Percentiles rank a stretch among this genome's conserved stretches.
Conservation (phyloP, 2,797 vertebrate genomes). For the Lepilemur septentrionalis region DNA sequence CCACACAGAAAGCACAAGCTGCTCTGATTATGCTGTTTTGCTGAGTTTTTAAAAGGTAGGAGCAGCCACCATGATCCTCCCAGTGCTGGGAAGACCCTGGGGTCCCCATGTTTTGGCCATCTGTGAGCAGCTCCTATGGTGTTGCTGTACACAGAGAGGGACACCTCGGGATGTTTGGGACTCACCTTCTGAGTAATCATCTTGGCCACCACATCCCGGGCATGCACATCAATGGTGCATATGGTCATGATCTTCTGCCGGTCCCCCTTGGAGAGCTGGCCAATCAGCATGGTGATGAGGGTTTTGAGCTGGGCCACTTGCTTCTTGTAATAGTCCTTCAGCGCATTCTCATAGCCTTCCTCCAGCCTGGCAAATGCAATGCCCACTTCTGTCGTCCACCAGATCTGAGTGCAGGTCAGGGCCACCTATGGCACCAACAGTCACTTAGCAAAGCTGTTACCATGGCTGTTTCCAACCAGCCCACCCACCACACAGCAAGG, state of each 20-base stretch:
- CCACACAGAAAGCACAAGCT: not conserved
- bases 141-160: not conserved
- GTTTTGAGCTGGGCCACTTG: conserved; percentile 93
- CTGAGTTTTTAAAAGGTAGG: not conserved
- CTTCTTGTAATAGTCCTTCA: conserved; percentile 96
- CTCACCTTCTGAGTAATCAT: conserved; percentile 94
- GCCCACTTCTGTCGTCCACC: conserved; percentile 95
- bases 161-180: not conserved
- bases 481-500: not conserved
- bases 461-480: not conserved
- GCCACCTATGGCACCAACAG: conserved; percentile 87
- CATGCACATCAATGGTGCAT: conserved; percentile 97
- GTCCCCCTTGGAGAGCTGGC: conserved; percentile 92
- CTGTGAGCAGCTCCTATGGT: not conserved
- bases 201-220: conserved; percentile 96
- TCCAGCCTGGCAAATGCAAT: conserved; percentile 93
- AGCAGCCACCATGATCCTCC: not conserved
- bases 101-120: not conserved
- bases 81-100: not conserved
- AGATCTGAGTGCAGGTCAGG: conserved; percentile 95
- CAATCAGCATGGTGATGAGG: conserved; percentile 94
- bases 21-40: not conserved
- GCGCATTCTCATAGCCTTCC: conserved; percentile 93
- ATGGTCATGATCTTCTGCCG: conserved; percentile 98
- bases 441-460: conserved; percentile 1